Base-by-base conservation (phyloP, 92 coral and sea anemone species). In the Epizoanthus fatuus region DNA sequence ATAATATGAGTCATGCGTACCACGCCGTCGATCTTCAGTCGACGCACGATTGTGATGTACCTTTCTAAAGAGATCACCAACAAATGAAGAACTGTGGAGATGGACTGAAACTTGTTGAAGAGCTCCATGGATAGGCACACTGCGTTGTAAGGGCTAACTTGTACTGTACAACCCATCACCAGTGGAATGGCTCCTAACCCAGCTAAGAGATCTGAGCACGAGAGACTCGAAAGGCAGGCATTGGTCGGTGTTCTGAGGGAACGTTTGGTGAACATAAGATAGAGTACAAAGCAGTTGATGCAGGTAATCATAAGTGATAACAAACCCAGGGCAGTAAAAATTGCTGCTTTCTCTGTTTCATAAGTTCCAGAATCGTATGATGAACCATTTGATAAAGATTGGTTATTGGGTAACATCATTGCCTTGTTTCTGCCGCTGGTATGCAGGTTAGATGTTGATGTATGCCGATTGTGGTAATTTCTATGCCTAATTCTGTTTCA, bases 21-120 rank as follows among this genome's bases (percentile, higher is more conserved):
- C n/a, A n/a, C n/a, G n/a, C n/a, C n/a, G n/a, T n/a, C n/a, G n/a
- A n/a, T n/a, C n/a, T n/a, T n/a, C n/a, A n/a, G n/a, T n/a, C n/a
- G n/a, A n/a, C n/a, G n/a, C n/a, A n/a, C n/a, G n/a, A n/a, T n/a
- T n/a, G n/a, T n/a, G n/a, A n/a, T n/a, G n/a, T n/a, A n/a, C n/a
- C n/a, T n/a, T n/a, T n/a, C n/a, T n/a, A n/a, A n/a, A n/a, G n/a
- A n/a, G n/a, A n/a, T n/a, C n/a, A n/a, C n/a, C 11, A 90, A 59
- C 22, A 90, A 58, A 53, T 90, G 93, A 0, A 90, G 87, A 17
- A 81, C 90, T 4, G 93, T 90, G 4, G 93, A 90, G 58, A 81
- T 75, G 16, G 90, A 64, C 49, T 86, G 87, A 71, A 90, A 90
- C 59, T 86, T 81, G 37, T 81, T 52, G 35, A 81, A 55, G 39